phyloP scores from a whole-genome alignment of 2,797 vertebrate genomes.

The Malurus splendens region DNA sequence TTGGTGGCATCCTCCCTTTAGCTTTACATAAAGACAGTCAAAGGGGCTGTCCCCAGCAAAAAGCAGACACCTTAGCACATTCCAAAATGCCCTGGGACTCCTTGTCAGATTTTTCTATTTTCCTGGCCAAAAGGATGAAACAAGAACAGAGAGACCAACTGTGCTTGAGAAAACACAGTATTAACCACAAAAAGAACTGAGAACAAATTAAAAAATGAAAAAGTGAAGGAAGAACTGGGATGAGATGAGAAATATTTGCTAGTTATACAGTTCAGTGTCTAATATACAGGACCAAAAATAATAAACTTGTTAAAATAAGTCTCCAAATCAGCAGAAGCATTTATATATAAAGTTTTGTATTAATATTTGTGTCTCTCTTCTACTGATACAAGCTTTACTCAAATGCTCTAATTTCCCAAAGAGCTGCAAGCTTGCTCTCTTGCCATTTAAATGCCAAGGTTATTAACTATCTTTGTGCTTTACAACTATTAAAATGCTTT shows the following conservation, averaged over 20 bases:
- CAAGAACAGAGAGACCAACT: background rate
- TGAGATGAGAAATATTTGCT: background rate
- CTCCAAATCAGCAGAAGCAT: background rate
- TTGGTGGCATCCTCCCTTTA: background rate
- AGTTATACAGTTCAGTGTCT: background rate
- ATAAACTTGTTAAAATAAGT: background rate
- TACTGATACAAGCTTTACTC: background rate
- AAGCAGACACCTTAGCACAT: background rate
- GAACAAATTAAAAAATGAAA: background rate
- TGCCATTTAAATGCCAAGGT: background rate
- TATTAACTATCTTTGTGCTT: background rate
- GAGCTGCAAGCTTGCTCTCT: background rate
- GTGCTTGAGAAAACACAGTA: background rate
- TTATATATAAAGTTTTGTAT: background rate
- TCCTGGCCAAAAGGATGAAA: background rate
- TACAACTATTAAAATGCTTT: background rate
- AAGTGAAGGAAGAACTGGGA: background rate
- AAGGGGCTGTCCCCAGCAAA: background rate
- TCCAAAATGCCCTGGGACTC: background rate
- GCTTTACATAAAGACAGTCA: background rate
- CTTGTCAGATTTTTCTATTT: background rate
- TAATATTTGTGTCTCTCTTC: background rate
- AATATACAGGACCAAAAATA: background rate
- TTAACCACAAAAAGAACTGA: background rate
- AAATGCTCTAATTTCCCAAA: background rate